Conservation (phyloP, 1,140 invertebrate genomes). For the Heterodera carotae region DNA sequence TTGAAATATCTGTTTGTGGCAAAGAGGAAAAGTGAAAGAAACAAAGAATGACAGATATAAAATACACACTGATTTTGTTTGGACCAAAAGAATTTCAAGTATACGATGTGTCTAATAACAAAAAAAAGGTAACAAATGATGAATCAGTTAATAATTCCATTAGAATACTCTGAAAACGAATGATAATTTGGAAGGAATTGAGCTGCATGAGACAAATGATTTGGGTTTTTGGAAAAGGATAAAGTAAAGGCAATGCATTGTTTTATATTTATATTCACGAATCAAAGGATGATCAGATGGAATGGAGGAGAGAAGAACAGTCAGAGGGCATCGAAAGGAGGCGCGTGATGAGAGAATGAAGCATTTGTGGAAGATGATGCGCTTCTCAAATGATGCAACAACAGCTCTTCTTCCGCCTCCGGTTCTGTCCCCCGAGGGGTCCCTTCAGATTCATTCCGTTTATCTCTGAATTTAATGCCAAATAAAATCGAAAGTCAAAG, state of each 20-base stretch:
- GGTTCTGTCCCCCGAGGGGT: not conserved
- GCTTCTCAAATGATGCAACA: constrained; percentile 25
- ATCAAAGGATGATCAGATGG: constrained; percentile 10
- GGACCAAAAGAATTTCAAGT: not conserved
- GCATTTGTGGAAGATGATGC: no score
- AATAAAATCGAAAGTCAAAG: not conserved
- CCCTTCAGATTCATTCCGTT: not conserved
- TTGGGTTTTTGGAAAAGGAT: not conserved
- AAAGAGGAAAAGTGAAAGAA: not conserved
- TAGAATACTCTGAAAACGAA: not conserved
- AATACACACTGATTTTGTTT: not conserved
- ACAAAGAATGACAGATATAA: not conserved
- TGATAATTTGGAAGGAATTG: constrained; percentile 10
- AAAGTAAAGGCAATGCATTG: not conserved
- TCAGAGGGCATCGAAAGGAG: not conserved
- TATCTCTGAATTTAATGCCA: not conserved
- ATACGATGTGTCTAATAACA: not conserved
- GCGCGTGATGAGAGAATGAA: no score
- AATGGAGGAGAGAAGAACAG: not conserved
- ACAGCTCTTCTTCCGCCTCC: constrained; percentile 28
- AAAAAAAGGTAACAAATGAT: not conserved
- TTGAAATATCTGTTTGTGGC: not conserved
- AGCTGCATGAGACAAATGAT: not conserved
- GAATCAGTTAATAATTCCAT: not conserved
- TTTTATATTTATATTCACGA: not conserved